phyloP scores from a whole-genome alignment of 2,888 invertebrate genomes.

The Sussaba pulchella region DNA sequence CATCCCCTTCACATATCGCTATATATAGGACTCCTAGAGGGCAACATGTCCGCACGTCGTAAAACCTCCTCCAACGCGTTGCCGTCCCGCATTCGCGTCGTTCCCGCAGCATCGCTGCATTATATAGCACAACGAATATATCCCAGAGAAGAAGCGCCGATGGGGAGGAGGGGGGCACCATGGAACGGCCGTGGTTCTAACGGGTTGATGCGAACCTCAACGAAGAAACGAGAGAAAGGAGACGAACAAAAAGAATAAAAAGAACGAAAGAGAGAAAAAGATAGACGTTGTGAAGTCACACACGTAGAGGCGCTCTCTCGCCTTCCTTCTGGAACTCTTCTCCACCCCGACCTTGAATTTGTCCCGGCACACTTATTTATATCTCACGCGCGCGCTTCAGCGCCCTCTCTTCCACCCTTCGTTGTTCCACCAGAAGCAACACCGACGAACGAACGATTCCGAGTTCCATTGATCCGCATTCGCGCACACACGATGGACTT shows the following conservation, averaged over 20 bases:
- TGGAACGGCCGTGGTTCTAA: slow-evolving; percentile 20
- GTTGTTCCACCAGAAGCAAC: slow-evolving; percentile 27
- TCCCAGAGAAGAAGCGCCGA: slow-evolving; percentile 23
- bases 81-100: not conserved
- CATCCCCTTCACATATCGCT: not conserved
- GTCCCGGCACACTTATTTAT: slow-evolving; percentile 62
- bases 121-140: slow-evolving; percentile 29
- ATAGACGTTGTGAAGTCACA: slow-evolving; percentile 19
- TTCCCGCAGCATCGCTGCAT: not conserved
- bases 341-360: slow-evolving; percentile 64
- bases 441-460: slow-evolving; percentile 42
- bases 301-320: not conserved
- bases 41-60: slow-evolving; percentile 70
- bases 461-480: slow-evolving; percentile 62
- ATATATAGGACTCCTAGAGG: slow-evolving; percentile 4
- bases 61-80: slow-evolving; percentile 60
- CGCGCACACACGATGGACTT: slow-evolving; percentile 39
- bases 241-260: slow-evolving; percentile 25
- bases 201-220: slow-evolving; percentile 21
- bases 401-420: slow-evolving; percentile 29
- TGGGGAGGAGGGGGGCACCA: not conserved
- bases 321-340: slow-evolving; percentile 60
- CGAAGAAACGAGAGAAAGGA: slow-evolving; percentile 18
- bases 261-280: slow-evolving; percentile 50
- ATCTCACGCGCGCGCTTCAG: slow-evolving; percentile 45